Percentiles rank a stretch among this genome's conserved stretches.
phyloP scores from a whole-genome alignment of 2,797 vertebrate species.

The Pteropus rufus region DNA sequence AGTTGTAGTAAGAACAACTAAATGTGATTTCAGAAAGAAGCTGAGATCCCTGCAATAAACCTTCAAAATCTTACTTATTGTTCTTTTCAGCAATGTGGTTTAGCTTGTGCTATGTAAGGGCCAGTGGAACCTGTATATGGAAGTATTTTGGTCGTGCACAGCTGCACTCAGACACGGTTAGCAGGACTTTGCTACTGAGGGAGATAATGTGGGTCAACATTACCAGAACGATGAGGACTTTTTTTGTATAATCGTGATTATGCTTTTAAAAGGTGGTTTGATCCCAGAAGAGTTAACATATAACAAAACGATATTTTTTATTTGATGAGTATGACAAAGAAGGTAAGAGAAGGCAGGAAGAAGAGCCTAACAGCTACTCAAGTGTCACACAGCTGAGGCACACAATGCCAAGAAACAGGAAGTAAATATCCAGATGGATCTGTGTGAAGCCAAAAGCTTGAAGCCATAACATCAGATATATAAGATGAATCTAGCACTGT shows the following conservation, averaged over 20 bases:
- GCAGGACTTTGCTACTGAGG: not conserved
- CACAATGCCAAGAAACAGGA: not conserved
- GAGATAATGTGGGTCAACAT: conserved; percentile 22
- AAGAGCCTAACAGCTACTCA: not conserved
- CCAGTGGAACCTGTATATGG: not conserved
- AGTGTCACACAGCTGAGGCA: not conserved
- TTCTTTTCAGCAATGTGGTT: not conserved
- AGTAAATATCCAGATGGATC: conserved; percentile 12
- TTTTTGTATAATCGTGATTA: not conserved
- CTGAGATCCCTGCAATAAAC: not conserved
- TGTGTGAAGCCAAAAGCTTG: not conserved
- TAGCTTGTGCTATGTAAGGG: conserved; percentile 5
- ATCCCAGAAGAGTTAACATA: conserved; percentile 8
- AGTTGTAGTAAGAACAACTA: not conserved
- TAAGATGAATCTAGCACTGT: not conserved
- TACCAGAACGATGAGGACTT: not conserved
- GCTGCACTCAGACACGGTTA: not conserved
- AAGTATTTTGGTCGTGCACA: conserved; percentile 22
- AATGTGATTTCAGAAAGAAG: conserved; percentile 7
- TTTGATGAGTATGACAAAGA: not conserved
- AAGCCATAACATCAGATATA: not conserved
- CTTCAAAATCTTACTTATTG: not conserved
- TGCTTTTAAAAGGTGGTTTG: not conserved
- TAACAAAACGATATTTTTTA: not conserved
- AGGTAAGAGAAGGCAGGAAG: not conserved